Evolutionary conservation across 2,888 invertebrate species (phyloP).

Genomic region (Ophioninae sp.): DNA sequence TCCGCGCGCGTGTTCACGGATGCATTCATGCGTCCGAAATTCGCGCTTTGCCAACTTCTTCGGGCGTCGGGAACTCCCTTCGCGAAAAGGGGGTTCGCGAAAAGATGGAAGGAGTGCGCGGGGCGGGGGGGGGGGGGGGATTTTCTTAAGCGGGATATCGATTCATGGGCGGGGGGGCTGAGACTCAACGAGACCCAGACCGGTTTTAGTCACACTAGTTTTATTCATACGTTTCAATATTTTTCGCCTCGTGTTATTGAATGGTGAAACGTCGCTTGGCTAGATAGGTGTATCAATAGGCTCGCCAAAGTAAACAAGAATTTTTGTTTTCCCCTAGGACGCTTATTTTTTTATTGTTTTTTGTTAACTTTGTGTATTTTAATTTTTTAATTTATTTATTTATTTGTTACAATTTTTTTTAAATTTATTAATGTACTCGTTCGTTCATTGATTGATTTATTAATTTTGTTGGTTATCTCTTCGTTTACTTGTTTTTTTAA

Average conservation of each 20-base stretch:
- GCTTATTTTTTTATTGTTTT: no score
- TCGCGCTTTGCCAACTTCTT: slow-evolving; percentile 57
- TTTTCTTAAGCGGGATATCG: slow-evolving; percentile 61
- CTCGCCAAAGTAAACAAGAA: background rate
- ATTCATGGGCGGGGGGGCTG: slow-evolving; percentile 34
- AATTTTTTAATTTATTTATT: no score
- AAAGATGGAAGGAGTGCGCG: background rate
- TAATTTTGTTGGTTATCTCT: no score
- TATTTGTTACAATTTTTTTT: no score
- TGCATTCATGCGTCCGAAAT: slow-evolving; percentile 72
- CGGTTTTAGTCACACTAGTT: slow-evolving; percentile 27
- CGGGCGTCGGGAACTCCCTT: slow-evolving; percentile 23
- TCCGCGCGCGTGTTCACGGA: slow-evolving; percentile 52
- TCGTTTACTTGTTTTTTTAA: no score
- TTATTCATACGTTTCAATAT: slow-evolving; percentile 1
- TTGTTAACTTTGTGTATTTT: no score
- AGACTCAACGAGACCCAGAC: slow-evolving; percentile 30
- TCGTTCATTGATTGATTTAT: no score
- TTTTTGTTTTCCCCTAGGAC: background rate
- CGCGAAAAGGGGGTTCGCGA: slow-evolving; percentile 49
- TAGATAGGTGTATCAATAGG: background rate
- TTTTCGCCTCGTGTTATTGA: background rate
- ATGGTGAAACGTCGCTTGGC: background rate
- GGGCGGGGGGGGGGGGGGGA: background rate
- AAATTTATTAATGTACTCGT: no score